phyloP scores from a whole-genome alignment of 2,113 vertebrate genomes.

The Chloropsis cyanopogon region DNA sequence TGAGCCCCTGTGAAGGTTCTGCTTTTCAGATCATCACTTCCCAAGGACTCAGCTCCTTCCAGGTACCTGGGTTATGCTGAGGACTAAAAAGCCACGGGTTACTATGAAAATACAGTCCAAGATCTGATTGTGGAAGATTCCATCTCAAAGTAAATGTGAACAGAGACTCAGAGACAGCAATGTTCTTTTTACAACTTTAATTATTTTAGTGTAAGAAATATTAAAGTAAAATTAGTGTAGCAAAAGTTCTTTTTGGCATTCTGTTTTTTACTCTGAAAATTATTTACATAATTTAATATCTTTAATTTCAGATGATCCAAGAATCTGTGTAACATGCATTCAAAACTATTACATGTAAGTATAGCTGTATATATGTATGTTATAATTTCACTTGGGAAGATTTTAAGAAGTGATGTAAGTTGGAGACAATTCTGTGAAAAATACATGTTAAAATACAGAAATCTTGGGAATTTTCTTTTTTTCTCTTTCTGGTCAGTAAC shows the following conservation, averaged over 20 bases:
- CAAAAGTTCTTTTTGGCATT: not conserved
- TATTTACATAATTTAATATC: not conserved
- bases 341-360: slow-evolving; percentile 90
- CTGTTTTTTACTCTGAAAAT: not conserved
- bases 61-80: not conserved
- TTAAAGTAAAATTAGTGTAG: not conserved
- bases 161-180: not conserved
- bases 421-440: too few species aligned
- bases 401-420: too few species aligned
- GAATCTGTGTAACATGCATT: slow-evolving; percentile 81
- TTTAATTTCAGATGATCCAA: slow-evolving; percentile 84
- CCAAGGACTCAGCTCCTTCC: not conserved
- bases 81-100: not conserved
- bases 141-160: not conserved
- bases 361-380: slow-evolving; percentile 19
- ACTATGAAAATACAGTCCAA: not conserved
- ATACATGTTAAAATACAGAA: too few species aligned
- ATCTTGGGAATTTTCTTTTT: too few species aligned
- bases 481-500: too few species aligned
- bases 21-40: not conserved
- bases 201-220: not conserved
- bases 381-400: too few species aligned
- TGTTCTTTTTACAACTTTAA: not conserved
- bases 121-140: not conserved
- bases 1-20: not conserved